These are phyloP conservation scores for Hemicrepidius hirtus DNA, from an alignment of 2,888 invertebrate species.

Conservation along the genomic window DNA sequence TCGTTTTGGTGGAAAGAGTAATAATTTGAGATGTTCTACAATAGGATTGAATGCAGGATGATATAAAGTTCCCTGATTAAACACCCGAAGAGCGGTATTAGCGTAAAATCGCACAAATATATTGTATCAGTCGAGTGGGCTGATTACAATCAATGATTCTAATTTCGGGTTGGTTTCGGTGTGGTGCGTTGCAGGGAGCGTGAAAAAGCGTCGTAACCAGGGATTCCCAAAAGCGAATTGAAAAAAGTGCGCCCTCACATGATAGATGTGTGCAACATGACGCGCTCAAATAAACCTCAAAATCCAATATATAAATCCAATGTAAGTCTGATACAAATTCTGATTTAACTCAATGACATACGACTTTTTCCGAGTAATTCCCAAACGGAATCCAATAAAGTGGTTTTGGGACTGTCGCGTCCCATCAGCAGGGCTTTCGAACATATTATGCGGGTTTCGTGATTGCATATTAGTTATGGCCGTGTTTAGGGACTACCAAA, in stretches of 20 bases:
- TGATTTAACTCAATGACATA: slow-evolving; percentile 60
- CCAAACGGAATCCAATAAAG: slow-evolving; percentile 56
- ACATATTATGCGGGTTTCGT: slow-evolving; percentile 56
- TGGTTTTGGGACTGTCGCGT: slow-evolving; percentile 52
- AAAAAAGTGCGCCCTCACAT: slow-evolving; percentile 33
- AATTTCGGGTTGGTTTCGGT: slow-evolving; percentile 38
- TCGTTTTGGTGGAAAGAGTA: background rate
- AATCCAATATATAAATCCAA: slow-evolving; percentile 58
- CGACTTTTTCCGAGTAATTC: slow-evolving; percentile 57
- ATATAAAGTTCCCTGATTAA: slow-evolving; percentile 1
- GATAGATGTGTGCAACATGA: slow-evolving; percentile 56
- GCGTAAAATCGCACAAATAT: slow-evolving; percentile 32
- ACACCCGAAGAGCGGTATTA: slow-evolving; percentile 15
- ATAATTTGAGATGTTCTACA: background rate
- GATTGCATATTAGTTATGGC: slow-evolving; percentile 58
- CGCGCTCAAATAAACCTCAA: slow-evolving; percentile 57
- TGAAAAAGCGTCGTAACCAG: slow-evolving; percentile 44
- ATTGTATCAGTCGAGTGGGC: slow-evolving; percentile 35
- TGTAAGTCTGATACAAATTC: slow-evolving; percentile 55
- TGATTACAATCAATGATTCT: slow-evolving; percentile 46
- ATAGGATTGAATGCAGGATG: background rate
- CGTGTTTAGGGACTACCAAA: slow-evolving; percentile 54
- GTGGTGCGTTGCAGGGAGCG: slow-evolving; percentile 28
- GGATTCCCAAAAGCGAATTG: slow-evolving; percentile 31
- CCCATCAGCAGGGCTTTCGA: slow-evolving; percentile 48